Evolutionary conservation across 1,140 invertebrate genomes (phyloP).

Genomic region (Apolygus lucorum): DNA sequence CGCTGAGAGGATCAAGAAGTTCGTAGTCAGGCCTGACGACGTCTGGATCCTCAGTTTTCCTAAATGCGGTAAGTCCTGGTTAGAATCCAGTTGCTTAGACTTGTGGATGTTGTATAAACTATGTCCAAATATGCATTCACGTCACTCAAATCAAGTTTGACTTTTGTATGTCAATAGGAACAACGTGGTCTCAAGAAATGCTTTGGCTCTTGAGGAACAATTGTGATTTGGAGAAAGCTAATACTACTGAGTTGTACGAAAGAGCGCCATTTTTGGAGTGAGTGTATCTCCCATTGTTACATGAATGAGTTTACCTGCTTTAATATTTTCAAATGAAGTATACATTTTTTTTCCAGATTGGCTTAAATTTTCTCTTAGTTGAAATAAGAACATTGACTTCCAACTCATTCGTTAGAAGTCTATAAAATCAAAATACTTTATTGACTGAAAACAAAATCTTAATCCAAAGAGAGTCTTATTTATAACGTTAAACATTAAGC

Average conservation of each 20-base stretch:
- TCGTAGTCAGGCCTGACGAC: constrained; percentile 35
- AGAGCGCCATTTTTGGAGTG: constrained; percentile 50
- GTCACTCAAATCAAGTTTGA: no score
- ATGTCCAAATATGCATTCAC: neutral
- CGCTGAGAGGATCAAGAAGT: constrained; percentile 25
- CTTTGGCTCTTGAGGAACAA: constrained; percentile 41
- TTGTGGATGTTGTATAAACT: neutral
- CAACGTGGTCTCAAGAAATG: constrained; percentile 45
- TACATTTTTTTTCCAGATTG: no score
- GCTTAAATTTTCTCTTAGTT: no score
- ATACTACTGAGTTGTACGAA: constrained; percentile 37
- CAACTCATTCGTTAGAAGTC: no score
- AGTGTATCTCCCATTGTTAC: constrained; percentile 36
- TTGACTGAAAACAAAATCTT: no score
- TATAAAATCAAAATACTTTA: no score
- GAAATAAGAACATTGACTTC: no score
- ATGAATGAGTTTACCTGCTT: no score
- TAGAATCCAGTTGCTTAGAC: neutral
- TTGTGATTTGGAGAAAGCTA: constrained; percentile 38
- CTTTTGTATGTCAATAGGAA: constrained; percentile 33
- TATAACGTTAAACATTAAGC: no score
- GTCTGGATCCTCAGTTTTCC: constrained; percentile 38
- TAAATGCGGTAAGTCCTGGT: constrained; percentile 39
- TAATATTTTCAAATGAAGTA: no score
- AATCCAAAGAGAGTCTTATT: no score